These are phyloP conservation scores for Micrasema longulum DNA, from an alignment of 1,140 invertebrate genomes.

Conservation along the genomic window DNA sequence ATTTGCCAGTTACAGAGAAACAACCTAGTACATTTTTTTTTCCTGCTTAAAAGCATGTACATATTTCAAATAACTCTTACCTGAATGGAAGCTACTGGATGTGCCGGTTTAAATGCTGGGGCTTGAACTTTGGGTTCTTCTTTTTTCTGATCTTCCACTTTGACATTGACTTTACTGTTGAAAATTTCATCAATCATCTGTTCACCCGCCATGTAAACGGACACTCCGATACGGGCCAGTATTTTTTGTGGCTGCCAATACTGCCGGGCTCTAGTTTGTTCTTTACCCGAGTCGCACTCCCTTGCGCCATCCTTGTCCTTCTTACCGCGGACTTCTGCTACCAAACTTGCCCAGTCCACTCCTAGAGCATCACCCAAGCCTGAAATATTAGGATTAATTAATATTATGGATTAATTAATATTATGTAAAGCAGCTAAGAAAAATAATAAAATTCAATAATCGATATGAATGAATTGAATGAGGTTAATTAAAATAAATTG, in stretches of 20 bases:
- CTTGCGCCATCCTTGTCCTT: constrained; percentile 62
- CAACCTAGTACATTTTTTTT: no score
- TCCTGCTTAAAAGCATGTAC: no score
- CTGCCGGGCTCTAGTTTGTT: constrained; percentile 72
- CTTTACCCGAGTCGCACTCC: constrained; percentile 59
- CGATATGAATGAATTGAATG: no score
- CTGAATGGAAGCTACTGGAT: constrained; percentile 74
- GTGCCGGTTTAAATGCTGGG: constrained; percentile 56
- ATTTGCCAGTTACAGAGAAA: constrained; percentile 31
- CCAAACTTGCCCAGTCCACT: constrained; percentile 92
- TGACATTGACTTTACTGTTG: constrained; percentile 65
- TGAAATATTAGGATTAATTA: constrained; percentile 62
- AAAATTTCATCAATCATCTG: constrained; percentile 71
- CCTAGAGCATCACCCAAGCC: constrained; percentile 88
- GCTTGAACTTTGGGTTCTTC: constrained; percentile 43
- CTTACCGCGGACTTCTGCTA: constrained; percentile 78
- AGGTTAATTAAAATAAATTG: no score
- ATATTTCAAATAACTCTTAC: constrained; percentile 58
- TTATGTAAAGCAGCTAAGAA: no score
- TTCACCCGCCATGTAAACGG: constrained; percentile 76
- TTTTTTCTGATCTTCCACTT: constrained; percentile 53
- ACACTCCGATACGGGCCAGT: constrained; percentile 78
- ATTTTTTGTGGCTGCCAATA: constrained; percentile 83
- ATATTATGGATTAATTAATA: background rate
- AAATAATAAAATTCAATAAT: no score